Base-by-base conservation (phyloP, 2,888 invertebrate species). In the Phengaris alcon region DNA sequence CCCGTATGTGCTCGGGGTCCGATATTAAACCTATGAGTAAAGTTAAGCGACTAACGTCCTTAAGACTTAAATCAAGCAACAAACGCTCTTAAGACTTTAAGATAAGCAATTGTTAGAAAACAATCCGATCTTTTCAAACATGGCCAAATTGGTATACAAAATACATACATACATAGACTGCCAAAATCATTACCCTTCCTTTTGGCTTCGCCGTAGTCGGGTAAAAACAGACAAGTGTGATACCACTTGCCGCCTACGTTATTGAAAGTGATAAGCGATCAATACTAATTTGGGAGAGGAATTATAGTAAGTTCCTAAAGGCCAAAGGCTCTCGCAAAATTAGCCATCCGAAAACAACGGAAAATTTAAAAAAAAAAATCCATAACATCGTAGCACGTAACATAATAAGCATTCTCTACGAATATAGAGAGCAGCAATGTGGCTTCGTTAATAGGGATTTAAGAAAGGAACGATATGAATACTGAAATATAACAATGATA, bases 401-500 rank as follows among this genome's bases (percentile, higher is more conserved):
- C 35, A 22, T 64, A 64, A 35, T 44, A 64, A 0, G 2, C 35
- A 64, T 44, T 64, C 12, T 35, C 35, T 64, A 64, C 10, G 64
- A 64, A 64, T 35, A 64, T 12, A 64, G 10, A 44, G 13, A 44
- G 35, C 35, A 64, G 64, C 64, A 64, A 64, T 64, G 22, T 44
- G 64, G 64, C 64, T 64, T 64, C 64, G 6, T 35, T 64, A 64
- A 64, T 64, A 64, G 64, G 64, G 64, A 64, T 64, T 64, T 64
- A 64, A 64, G 64, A 64, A 35, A 64, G 35, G 12, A 64, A 44
- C 35, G 13, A 13, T 12, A 44, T 44, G 6, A 44, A 64, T 35
- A 64, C 64, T 64, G 35, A 64, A 35, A 64, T 13, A 35, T 3
- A 35, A 35, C 35, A 35, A 35, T 35, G 35, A 35, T 35, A 35